A percentile compares a stretch with the other conserved stretches of the same genome.
These are phyloP conservation scores for Pammene fasciana DNA, from an alignment of 2,888 invertebrate genomes.

Conservation along the genomic window DNA sequence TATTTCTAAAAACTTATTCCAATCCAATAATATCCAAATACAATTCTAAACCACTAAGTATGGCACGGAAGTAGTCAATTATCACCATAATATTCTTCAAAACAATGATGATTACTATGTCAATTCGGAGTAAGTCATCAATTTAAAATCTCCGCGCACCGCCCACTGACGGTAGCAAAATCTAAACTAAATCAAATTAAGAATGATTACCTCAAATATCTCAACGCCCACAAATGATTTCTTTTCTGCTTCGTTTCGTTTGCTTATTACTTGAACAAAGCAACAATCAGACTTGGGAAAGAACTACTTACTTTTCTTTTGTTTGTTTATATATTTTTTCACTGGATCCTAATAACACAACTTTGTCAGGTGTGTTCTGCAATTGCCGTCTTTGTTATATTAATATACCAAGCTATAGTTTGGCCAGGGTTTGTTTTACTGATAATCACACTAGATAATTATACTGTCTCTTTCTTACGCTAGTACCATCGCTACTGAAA, in stretches of 20 bases:
- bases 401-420: too few species aligned
- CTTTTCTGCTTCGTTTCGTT: conserved; percentile 6
- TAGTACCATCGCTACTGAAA: too few species aligned
- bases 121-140: conserved; percentile 10
- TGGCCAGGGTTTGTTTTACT: too few species aligned
- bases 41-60: neutral
- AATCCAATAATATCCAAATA: neutral
- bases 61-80: neutral
- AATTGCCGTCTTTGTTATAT: too few species aligned
- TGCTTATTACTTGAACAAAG: conserved; percentile 22
- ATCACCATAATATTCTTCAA: conserved; percentile 9
- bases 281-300: conserved; percentile 7
- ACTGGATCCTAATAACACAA: too few species aligned
- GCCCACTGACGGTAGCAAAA: conserved; percentile 30
- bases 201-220: conserved; percentile 20
- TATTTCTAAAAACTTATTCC: too few species aligned
- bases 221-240: conserved; percentile 23
- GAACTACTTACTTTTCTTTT: neutral
- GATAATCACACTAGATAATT: too few species aligned
- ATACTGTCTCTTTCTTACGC: too few species aligned
- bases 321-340: neutral
- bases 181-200: conserved; percentile 3
- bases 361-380: too few species aligned
- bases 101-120: conserved; percentile 13
- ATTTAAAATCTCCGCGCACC: conserved; percentile 16